Conservation (phyloP, 2,888 invertebrate genomes). For the Apamea monoglypha region DNA sequence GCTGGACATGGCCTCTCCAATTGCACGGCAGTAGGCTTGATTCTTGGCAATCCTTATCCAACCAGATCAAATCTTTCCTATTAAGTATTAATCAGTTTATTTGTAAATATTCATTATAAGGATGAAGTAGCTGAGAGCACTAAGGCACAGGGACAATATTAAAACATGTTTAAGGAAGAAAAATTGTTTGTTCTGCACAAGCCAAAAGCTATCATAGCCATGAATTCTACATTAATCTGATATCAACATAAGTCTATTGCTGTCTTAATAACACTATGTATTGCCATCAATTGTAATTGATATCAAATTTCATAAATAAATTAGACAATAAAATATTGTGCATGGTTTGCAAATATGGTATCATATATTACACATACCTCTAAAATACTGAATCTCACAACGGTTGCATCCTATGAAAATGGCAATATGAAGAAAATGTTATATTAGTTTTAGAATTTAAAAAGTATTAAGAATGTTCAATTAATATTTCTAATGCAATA, state of each 20-base stretch:
- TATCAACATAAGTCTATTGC: background rate
- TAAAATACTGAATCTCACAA: slow-evolving; percentile 1
- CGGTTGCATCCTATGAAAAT: background rate
- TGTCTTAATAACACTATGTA: background rate
- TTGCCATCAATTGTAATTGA: slow-evolving; percentile 1
- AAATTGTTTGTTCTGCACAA: too few relatives aligned
- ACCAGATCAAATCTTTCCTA: background rate
- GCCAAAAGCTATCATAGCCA: too few relatives aligned
- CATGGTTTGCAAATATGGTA: too few relatives aligned
- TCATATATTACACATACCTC: too few relatives aligned
- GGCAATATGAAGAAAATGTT: background rate
- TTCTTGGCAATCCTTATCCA: too few relatives aligned
- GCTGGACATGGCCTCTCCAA: too few relatives aligned
- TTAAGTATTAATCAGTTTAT: slow-evolving; percentile 2
- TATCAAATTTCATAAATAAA: slow-evolving; percentile 7
- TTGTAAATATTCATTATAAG: background rate
- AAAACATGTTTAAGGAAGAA: background rate
- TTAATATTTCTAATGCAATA: background rate
- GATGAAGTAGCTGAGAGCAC: background rate
- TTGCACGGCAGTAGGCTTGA: too few relatives aligned
- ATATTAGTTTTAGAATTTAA: background rate
- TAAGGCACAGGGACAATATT: background rate
- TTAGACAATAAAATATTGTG: background rate
- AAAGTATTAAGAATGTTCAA: background rate
- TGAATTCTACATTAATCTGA: background rate